These are phyloP conservation scores for Heliocidaris tuberculata DNA, from an alignment of 35 echinoderm and acorn worm genomes.

Conservation along the genomic window DNA sequence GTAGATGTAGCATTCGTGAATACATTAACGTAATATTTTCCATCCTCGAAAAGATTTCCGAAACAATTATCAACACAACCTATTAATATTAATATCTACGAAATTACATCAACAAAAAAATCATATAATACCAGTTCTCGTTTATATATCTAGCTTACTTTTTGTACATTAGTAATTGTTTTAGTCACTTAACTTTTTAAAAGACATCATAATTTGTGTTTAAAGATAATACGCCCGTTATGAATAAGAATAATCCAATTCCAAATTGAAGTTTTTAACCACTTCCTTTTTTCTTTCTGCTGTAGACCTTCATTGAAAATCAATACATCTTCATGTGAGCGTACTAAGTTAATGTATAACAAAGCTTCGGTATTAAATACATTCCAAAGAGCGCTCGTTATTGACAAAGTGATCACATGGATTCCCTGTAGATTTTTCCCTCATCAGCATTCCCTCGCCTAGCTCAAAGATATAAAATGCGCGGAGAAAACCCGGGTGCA, in stretches of 20 bases:
- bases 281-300: no score
- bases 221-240: no score
- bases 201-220: no score
- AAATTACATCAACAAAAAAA: not conserved
- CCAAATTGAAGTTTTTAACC: no score
- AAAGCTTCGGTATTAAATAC: not conserved
- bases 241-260: no score
- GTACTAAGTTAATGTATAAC: not conserved
- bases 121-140: no score
- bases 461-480: not conserved
- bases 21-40: not conserved
- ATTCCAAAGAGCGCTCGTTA: not conserved
- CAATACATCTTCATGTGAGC: no score
- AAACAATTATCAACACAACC: not conserved
- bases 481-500: slow-evolving; percentile 8
- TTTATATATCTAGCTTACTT: no score
- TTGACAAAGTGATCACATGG: not conserved
- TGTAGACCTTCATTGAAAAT: no score
- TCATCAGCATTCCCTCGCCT: not conserved
- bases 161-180: no score
- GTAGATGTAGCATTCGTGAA: not conserved
- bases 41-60: not conserved
- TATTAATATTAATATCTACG: not conserved
- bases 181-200: no score
- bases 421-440: not conserved